Evolutionary conservation across 2,113 vertebrate genomes (phyloP).

Genomic region (Phylloscopus trochiloides): DNA sequence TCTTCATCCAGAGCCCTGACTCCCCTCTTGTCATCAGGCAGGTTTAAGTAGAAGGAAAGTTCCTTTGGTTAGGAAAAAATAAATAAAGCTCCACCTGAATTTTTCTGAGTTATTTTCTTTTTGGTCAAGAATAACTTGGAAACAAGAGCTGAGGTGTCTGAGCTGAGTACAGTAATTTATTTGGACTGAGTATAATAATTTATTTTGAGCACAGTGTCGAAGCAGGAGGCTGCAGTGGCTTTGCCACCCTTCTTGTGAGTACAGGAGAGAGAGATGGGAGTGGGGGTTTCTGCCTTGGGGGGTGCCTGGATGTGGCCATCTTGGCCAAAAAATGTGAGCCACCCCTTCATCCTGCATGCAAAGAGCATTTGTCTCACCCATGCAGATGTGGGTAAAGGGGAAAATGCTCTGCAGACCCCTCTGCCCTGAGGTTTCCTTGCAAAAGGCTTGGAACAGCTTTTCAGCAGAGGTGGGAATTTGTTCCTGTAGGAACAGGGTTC

Average conservation of each 20-base stretch:
- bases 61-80: background rate
- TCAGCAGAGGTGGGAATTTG: background rate
- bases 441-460: background rate
- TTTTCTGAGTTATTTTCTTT: background rate
- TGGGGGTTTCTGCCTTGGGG: background rate
- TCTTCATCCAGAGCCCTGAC: background rate
- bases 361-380: fast-evolving
- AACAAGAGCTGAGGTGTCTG: background rate
- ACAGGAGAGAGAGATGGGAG: background rate
- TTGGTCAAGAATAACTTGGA: background rate
- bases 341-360: fast-evolving
- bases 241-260: background rate
- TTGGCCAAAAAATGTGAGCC: background rate
- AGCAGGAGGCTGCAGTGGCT: background rate
- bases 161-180: background rate
- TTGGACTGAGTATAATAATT: background rate
- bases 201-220: background rate
- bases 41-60: background rate
- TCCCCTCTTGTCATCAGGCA: background rate
- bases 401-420: background rate
- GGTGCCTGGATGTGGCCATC: background rate
- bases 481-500: background rate
- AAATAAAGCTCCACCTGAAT: background rate
- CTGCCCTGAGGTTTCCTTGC: background rate
- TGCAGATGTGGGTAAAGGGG: background rate